Evolutionary conservation across 2,113 vertebrate species (phyloP).

Genomic region (Phrynosoma blainvillii): DNA sequence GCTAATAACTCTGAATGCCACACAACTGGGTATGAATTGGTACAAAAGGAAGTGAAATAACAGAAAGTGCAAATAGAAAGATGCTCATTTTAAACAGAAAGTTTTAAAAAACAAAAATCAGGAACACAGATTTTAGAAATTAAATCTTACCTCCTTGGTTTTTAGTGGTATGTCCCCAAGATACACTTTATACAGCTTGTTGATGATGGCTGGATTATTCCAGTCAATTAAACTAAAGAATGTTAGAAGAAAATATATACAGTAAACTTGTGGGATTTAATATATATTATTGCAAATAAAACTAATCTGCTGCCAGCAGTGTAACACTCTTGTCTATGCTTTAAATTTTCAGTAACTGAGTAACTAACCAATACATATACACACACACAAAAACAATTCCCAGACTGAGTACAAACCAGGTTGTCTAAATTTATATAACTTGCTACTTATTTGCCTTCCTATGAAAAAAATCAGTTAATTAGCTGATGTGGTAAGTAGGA

Average conservation of each 20-base stretch:
- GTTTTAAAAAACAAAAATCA: conserved; percentile 10
- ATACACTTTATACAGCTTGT: conserved; percentile 98
- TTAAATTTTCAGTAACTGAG: background rate
- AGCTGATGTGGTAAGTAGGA: too few relatives aligned
- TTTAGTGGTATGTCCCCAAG: conserved; percentile 97
- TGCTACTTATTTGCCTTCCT: background rate
- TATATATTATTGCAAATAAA: conserved; percentile 21
- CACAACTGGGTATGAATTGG: background rate
- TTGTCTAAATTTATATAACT: too few relatives aligned
- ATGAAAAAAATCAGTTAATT: background rate
- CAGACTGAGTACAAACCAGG: background rate
- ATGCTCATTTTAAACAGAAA: background rate
- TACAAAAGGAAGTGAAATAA: background rate
- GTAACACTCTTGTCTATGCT: background rate
- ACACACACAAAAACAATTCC: background rate
- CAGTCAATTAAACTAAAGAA: conserved; percentile 93
- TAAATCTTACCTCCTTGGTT: conserved; percentile 89
- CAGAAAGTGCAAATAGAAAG: background rate
- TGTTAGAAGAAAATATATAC: conserved; percentile 12
- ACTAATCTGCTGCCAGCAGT: background rate
- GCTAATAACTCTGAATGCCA: background rate
- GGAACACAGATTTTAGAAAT: background rate
- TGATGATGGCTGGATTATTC: conserved; percentile 95
- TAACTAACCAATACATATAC: background rate
- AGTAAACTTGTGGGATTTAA: conserved; percentile 34